A percentile compares a stretch with the other conserved stretches of the same genome.
Evolutionary conservation across 2,888 invertebrate species (phyloP).

Genomic region (Drosophila falleni): DNA sequence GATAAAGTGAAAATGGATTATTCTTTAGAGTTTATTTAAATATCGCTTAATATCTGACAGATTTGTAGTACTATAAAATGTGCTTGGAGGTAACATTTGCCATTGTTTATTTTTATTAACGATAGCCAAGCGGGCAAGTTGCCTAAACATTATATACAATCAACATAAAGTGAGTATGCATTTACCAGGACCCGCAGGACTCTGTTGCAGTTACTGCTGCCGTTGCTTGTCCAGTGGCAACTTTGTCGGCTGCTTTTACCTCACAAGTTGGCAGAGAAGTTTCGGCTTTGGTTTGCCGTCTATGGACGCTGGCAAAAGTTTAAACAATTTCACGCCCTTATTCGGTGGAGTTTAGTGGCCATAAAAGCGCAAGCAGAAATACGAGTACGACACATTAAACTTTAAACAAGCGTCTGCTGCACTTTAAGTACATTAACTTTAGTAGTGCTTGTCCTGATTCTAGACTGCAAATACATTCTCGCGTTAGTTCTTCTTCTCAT

Average conservation of each 20-base stretch:
- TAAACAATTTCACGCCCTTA: conserved; percentile 68
- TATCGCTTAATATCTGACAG: conserved; percentile 3
- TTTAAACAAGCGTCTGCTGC: conserved; percentile 50
- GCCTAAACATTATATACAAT: conserved; percentile 26
- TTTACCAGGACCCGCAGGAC: conserved; percentile 7
- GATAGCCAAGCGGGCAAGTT: conserved; percentile 19
- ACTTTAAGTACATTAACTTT: conserved; percentile 57
- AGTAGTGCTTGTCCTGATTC: conserved; percentile 35
- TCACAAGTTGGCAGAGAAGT: conserved; percentile 30
- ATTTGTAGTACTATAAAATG: conserved; percentile 7
- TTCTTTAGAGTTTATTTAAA: background rate
- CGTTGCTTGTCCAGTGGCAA: conserved; percentile 32
- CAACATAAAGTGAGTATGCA: conserved; percentile 19
- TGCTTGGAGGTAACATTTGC: background rate
- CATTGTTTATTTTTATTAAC: conserved; percentile 22
- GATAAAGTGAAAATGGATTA: no score
- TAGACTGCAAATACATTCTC: conserved; percentile 28
- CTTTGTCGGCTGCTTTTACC: conserved; percentile 49
- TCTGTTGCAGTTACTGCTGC: conserved; percentile 7
- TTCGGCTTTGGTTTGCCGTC: conserved; percentile 23
- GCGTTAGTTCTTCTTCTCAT: conserved; percentile 14
- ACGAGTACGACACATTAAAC: conserved; percentile 54
- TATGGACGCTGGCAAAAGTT: conserved; percentile 38
- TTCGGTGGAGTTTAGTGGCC: conserved; percentile 51
- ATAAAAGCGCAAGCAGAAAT: conserved; percentile 59